A percentile compares a stretch with the other conserved stretches of the same genome.
Evolutionary conservation across 1,140 invertebrate species (phyloP).

Genomic region (Lucilia cuprina): DNA sequence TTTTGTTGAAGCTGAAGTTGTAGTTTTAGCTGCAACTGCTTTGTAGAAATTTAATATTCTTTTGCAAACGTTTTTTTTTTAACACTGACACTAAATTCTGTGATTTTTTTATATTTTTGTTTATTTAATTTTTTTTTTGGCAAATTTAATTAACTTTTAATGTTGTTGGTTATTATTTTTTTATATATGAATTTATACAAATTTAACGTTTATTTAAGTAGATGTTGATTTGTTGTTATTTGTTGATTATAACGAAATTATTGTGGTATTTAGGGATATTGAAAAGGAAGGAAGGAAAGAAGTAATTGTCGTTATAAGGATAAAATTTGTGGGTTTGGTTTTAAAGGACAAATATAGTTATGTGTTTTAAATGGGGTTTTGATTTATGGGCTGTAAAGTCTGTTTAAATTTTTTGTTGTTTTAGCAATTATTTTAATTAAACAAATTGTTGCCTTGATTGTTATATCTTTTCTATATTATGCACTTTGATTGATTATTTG

Average conservation of each 20-base stretch:
- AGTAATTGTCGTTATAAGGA: neutral
- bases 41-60: too few relatives aligned
- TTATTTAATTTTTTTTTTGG: neutral
- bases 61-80: too few relatives aligned
- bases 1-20: too few relatives aligned
- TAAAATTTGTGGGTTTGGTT: neutral
- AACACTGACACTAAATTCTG: neutral
- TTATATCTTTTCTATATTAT: neutral
- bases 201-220: neutral
- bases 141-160: neutral
- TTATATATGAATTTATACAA: neutral
- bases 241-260: neutral
- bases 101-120: neutral
- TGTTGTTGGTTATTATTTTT: neutral
- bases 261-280: neutral
- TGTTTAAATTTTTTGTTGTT: too few relatives aligned
- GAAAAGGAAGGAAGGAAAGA: neutral
- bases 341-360: too few relatives aligned
- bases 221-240: neutral
- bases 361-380: too few relatives aligned
- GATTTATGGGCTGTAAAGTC: too few relatives aligned
- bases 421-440: neutral
- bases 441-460: slow-evolving; percentile 1
- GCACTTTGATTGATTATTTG: neutral
- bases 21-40: too few relatives aligned